phyloP scores from a whole-genome alignment of 1,140 invertebrate genomes.

The Yoshiicerus persimilis region DNA sequence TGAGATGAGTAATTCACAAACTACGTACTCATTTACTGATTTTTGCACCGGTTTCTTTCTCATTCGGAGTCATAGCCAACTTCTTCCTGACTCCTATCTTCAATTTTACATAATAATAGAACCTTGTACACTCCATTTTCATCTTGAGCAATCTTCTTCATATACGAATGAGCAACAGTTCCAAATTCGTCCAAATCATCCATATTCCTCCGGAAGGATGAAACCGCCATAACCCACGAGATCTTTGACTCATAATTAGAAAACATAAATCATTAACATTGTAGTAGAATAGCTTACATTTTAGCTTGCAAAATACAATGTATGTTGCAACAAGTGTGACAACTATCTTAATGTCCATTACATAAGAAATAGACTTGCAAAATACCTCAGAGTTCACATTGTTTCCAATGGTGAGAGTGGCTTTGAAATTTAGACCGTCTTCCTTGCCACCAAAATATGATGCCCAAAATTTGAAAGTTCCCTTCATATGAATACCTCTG shows the following conservation, averaged over 20 bases:
- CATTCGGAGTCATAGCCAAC: no score
- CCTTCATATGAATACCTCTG: background rate
- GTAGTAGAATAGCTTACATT: no score
- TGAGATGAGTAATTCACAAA: no score
- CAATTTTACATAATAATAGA: background rate
- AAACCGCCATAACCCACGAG: background rate
- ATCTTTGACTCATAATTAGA: background rate
- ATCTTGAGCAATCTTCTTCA: background rate
- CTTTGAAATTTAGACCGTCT: no score
- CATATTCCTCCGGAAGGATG: background rate
- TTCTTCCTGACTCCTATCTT: no score
- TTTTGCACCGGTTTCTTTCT: no score
- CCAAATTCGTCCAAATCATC: background rate
- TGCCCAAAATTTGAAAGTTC: background rate
- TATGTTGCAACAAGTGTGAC: no score
- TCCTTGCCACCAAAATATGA: background rate
- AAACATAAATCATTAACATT: background rate
- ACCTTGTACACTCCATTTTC: background rate
- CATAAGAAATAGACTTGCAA: no score
- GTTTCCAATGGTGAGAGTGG: no score
- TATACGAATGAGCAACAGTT: background rate
- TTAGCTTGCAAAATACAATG: background rate
- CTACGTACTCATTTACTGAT: no score
- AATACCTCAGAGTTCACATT: no score
- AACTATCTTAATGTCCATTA: no score